Evolutionary conservation across 2,888 invertebrate genomes (phyloP).

Genomic region (Anorthoa munda): DNA sequence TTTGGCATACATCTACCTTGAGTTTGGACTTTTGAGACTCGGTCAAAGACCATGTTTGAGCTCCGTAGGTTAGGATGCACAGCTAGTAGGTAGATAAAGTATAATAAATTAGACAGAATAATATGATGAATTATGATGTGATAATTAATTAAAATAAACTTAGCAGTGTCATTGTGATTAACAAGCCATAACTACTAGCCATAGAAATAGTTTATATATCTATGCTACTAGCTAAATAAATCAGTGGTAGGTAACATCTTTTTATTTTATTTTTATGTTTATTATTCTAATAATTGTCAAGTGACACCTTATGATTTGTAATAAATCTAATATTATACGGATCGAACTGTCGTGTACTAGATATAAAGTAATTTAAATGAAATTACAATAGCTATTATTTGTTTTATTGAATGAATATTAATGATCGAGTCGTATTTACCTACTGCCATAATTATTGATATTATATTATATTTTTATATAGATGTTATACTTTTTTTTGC

Average conservation of each 20-base stretch:
- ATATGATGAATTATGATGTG: too few species aligned
- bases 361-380: constrained; percentile 4
- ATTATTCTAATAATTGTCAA: constrained; percentile 2
- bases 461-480: too few species aligned
- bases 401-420: constrained; percentile 19
- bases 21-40: too few species aligned
- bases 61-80: too few species aligned
- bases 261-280: not conserved
- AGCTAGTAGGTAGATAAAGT: too few species aligned
- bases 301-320: constrained; percentile 18
- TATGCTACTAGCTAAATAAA: constrained; percentile 6
- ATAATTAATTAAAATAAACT: not conserved
- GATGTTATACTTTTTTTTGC: too few species aligned
- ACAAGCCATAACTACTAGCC: too few species aligned
- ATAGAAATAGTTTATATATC: too few species aligned
- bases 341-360: constrained; percentile 12
- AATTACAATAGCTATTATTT: constrained; percentile 14
- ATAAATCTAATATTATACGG: constrained; percentile 36
- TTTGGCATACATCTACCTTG: too few species aligned
- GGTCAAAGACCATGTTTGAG: too few species aligned
- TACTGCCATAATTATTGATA: not conserved
- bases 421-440: too few species aligned
- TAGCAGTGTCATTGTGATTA: constrained; percentile 9
- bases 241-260: constrained; percentile 12
- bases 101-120: too few species aligned